Evolutionary conservation across 2,888 invertebrate species (phyloP), one percentile per base, ranked within the genome.

Genomic region (Thymelicus sylvestris): DNA sequence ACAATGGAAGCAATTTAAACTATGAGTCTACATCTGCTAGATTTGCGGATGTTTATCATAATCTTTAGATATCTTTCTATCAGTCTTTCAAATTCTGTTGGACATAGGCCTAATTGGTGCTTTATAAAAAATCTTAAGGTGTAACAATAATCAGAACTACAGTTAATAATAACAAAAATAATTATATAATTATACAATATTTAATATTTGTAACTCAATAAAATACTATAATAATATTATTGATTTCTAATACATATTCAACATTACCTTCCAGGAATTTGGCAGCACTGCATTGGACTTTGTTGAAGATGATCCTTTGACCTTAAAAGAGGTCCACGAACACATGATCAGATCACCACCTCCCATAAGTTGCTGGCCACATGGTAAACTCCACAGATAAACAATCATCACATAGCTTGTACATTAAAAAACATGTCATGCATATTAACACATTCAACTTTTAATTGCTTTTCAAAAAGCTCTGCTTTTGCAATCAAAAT

Each of bases 301-400:
- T 74, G 88, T 89, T 19, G 96, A 96, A 82, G 95, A 96, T 64
- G 97, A 97, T 84, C 96, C 97, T 0, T 84, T 97, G 75, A 96
- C 96, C 38, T 88, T 97, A 73, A 96, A 96, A 74, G 97, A 97
- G 87, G 96, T 97, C 70, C 97, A 97, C 80, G 96, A 97, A 82
- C 97, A 97, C 83, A 95, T 97, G 95, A 97, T 97, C 66, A 93
- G 97, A 73, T 97, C 97, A 76, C 97, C 97, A 41, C 97, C 97
- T 3, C 97, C 97, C 0, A 96, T 95, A 24, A 95, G 95, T 75
- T 90, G 90, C 77, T 97, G 97, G 96, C 96, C 97, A 15, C 93
- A 94, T 74, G 94, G 94, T 94, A 88, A 66, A 84, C 50, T 65
- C 50, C 55, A 38, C 38, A 52, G 38, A 55, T 48, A 67, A 39